phyloP scores from a whole-genome alignment of 2,888 invertebrate species.

The Antheraea yamamai region DNA sequence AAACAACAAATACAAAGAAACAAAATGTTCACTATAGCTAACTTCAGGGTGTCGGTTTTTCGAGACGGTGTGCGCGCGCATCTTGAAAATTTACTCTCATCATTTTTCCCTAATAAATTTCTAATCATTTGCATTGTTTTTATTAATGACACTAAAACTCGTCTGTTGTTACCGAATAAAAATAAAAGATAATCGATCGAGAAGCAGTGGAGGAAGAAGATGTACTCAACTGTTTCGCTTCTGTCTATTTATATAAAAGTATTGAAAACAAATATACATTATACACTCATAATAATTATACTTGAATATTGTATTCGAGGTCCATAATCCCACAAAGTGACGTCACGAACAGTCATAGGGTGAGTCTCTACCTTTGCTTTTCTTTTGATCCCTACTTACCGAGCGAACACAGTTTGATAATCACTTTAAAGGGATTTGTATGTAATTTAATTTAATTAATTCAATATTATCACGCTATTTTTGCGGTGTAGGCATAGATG shows the following conservation, averaged over 20 bases:
- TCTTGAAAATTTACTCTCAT: too few relatives aligned
- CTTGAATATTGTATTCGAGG: not conserved
- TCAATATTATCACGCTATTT: not conserved
- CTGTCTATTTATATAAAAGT: not conserved
- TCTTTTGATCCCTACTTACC: slow-evolving; percentile 42
- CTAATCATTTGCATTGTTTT: too few relatives aligned
- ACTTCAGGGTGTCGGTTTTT: too few relatives aligned
- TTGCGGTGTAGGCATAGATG: not conserved
- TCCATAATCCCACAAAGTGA: slow-evolving; percentile 62
- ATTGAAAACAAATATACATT: not conserved
- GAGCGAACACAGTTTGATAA: slow-evolving; percentile 5
- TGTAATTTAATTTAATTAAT: slow-evolving; percentile 1
- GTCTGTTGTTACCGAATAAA: too few relatives aligned
- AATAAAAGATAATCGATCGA: too few relatives aligned
- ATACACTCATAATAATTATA: not conserved
- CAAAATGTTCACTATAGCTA: too few relatives aligned
- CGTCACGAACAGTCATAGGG: slow-evolving; percentile 48
- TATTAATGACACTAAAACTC: too few relatives aligned
- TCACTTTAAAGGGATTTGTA: not conserved
- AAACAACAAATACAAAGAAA: too few relatives aligned
- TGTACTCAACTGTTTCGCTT: too few relatives aligned
- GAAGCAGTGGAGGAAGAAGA: too few relatives aligned
- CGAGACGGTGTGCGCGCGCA: too few relatives aligned
- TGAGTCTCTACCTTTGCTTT: slow-evolving; percentile 25
- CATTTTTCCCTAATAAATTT: too few relatives aligned